Evolutionary conservation across 1,140 invertebrate species (phyloP), one percentile per base, ranked within the genome.

Genomic region (Camponotus floridanus): DNA sequence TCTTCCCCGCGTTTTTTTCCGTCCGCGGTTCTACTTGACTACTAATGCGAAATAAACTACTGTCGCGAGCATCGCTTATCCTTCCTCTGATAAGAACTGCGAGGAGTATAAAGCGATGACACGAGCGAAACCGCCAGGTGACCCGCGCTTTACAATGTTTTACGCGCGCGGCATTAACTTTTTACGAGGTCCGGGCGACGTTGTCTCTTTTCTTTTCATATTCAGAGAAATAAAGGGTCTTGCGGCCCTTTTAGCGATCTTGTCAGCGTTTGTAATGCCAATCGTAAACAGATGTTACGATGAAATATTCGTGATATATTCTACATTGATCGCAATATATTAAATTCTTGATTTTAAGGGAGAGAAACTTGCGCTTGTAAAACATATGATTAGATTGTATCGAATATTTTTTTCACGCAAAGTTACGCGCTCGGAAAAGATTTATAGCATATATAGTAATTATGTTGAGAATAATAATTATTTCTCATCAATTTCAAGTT

Each of bases 41-140:
- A 55, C 68, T 83, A 83, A 83, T 74, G 79, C 65, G 26, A 73
- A 73, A 74, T 83, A 83, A 81, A 83, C 68, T 61, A 83, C 68
- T 61, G 57, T 57, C 68, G 39, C 36, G 39, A 62, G 26, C 26
- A 18, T 83, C 79, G 67, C 59, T 81, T 68, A 51, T 74, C 39
- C 68, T 45, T 61, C 9, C 68, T 13, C 18, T 36, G 79, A 55
- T 70, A 74, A 83, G 68, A 74, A 83, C 36, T 39, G 68, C 68
- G 42, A 74, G 55, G 68, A 83, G 73, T 83, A 83, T 61, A 83
- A 83, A 83, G 55, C 18, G 78, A 80, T 21, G 65, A 42, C 36
- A 6, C 26, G 68, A 67, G 42, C 21, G 55, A 55, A 39, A 73
- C 39, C 67, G 55, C 51, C 18, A 81, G 71, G 51, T 81, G 55